These are phyloP conservation scores for Doryteuthis pealeii DNA, from an alignment of 1,140 invertebrate species.

Conservation along the genomic window DNA sequence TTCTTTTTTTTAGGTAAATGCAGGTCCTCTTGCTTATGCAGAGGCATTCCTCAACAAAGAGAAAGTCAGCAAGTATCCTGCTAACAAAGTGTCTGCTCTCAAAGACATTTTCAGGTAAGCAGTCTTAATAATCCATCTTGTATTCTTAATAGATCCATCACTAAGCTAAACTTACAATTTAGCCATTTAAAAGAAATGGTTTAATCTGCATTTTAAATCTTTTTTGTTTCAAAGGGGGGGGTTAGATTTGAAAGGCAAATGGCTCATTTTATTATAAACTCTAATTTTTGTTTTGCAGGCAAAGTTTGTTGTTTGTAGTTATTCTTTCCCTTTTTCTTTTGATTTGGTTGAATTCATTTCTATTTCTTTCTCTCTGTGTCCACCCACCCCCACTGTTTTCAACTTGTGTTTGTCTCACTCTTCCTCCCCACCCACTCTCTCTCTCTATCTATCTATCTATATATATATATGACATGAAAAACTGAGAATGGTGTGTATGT, in stretches of 20 bases:
- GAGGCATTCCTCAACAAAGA: constrained; percentile 73
- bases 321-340: no score
- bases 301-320: no score
- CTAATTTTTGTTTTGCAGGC: no score
- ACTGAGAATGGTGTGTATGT: no score
- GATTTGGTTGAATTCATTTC: no score
- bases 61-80: constrained; percentile 65
- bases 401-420: not conserved
- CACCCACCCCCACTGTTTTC: not conserved
- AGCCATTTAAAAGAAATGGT: not conserved
- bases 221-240: no score
- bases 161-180: not conserved
- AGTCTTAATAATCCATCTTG: not conserved
- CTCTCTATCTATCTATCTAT: no score
- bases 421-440: not conserved
- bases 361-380: not conserved
- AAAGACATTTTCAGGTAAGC: constrained; percentile 83
- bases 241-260: no score
- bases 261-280: no score
- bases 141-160: not conserved
- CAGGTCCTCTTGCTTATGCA: constrained; percentile 91
- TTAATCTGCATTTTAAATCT: not conserved
- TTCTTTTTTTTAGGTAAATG: constrained; percentile 71
- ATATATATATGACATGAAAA: no score
- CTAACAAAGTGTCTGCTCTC: constrained; percentile 80